Percentiles rank a stretch among this genome's conserved stretches.
Conservation (phyloP, 2,797 vertebrate species). For the Oryzias dopingdopingensis region DNA sequence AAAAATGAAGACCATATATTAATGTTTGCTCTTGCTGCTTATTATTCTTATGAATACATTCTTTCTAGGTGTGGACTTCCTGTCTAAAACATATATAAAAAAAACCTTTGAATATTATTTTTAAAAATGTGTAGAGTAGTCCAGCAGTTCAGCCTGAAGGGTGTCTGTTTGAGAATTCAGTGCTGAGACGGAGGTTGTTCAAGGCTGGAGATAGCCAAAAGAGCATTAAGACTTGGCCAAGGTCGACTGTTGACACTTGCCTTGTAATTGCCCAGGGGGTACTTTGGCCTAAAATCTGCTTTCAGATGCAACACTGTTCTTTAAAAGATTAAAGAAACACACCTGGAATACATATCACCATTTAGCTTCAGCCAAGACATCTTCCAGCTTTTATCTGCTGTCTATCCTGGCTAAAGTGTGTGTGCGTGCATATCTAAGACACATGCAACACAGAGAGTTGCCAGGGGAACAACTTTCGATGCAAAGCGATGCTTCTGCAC, state of each 20-base stretch:
- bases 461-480: slow-evolving; percentile 14
- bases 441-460: slow-evolving; percentile 10
- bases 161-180: slow-evolving; percentile 23
- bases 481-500: slow-evolving; percentile 24
- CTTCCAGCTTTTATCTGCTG: slow-evolving; percentile 41
- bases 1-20: too few relatives aligned
- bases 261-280: slow-evolving; percentile 59
- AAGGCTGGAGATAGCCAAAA: slow-evolving; percentile 48
- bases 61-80: too few relatives aligned
- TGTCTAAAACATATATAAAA: too few relatives aligned
- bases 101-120: slow-evolving; percentile 19
- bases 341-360: slow-evolving; percentile 66
- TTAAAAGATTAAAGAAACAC: slow-evolving; percentile 68
- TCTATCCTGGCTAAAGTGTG: slow-evolving; percentile 14
- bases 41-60: too few relatives aligned
- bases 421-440: neutral
- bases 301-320: slow-evolving; percentile 72
- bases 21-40: too few relatives aligned
- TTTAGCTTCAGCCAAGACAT: slow-evolving; percentile 51
- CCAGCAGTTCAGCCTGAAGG: slow-evolving; percentile 11
- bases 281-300: slow-evolving; percentile 56
- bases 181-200: slow-evolving; percentile 47
- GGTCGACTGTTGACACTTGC: slow-evolving; percentile 64
- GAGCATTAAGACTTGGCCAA: slow-evolving; percentile 66
- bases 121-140: slow-evolving; percentile 12